Evolutionary conservation across 2,888 invertebrate species (phyloP).

Genomic region (Eledone cirrhosa): DNA sequence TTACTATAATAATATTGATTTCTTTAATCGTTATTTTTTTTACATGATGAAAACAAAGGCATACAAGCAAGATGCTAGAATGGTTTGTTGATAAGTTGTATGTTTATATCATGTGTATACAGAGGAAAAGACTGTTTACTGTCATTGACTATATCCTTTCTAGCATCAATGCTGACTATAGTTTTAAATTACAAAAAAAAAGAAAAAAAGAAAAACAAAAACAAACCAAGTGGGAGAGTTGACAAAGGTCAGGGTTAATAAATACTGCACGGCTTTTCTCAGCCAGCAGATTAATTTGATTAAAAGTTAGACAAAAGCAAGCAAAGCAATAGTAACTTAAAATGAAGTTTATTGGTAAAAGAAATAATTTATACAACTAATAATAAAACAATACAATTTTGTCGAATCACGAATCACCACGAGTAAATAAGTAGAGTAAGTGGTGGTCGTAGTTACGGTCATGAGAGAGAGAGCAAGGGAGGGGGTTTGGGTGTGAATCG

Average conservation of each 20-base stretch:
- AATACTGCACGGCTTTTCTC: too few species aligned
- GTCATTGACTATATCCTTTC: too few species aligned
- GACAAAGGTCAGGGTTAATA: not conserved
- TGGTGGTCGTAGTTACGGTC: not conserved
- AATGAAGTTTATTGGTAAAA: constrained; percentile 24
- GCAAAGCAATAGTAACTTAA: constrained; percentile 14
- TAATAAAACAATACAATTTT: constrained; percentile 21
- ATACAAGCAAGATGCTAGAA: too few species aligned
- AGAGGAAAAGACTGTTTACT: too few species aligned
- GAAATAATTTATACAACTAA: constrained; percentile 23
- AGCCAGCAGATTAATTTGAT: too few species aligned
- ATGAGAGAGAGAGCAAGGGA: not conserved
- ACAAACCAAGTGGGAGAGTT: not conserved
- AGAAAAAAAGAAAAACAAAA: not conserved
- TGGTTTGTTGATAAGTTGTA: too few species aligned
- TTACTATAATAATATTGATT: too few species aligned
- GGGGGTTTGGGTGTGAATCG: not conserved
- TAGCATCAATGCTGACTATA: too few species aligned
- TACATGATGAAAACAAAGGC: too few species aligned
- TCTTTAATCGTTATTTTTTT: too few species aligned
- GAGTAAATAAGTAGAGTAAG: not conserved
- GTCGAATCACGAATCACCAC: constrained; percentile 17
- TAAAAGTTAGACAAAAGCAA: not conserved
- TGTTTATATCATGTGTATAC: too few species aligned
- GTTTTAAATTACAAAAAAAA: too few species aligned